Percentiles rank a stretch among this genome's conserved stretches.
Evolutionary conservation across 2,113 vertebrate genomes (phyloP).

Genomic region (Athene noctua): DNA sequence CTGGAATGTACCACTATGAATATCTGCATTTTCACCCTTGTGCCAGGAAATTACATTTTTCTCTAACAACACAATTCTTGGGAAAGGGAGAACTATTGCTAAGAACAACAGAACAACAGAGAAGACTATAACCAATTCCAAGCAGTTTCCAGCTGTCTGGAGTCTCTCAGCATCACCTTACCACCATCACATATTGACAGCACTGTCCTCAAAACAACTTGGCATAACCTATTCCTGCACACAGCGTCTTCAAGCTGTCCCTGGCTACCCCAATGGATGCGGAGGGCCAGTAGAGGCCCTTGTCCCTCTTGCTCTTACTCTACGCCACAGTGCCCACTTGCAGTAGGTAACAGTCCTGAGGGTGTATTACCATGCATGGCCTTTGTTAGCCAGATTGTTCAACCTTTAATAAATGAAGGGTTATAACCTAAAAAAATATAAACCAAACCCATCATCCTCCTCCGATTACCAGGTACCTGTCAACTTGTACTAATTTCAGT

Average conservation of each 20-base stretch:
- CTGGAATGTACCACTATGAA: not conserved
- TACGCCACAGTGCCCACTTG: rapidly evolving
- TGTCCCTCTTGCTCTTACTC: not conserved
- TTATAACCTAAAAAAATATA: not conserved
- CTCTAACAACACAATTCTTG: not conserved
- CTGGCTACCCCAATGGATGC: not conserved
- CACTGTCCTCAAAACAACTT: not conserved
- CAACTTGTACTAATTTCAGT: not conserved
- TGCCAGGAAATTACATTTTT: not conserved
- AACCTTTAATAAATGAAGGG: not conserved
- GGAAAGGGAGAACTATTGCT: not conserved
- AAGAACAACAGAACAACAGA: not conserved
- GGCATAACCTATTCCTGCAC: not conserved
- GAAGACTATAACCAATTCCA: not conserved
- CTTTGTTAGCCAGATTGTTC: not conserved
- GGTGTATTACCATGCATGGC: no score
- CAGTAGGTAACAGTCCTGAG: not conserved
- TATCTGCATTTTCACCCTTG: not conserved
- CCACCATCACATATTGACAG: not conserved
- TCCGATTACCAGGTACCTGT: not conserved
- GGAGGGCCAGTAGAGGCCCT: not conserved
- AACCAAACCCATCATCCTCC: not conserved
- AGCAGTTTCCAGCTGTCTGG: not conserved
- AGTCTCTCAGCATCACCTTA: not conserved
- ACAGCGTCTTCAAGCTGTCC: not conserved